A percentile compares a stretch with the other conserved stretches of the same genome.
phyloP scores from a whole-genome alignment of 2,797 vertebrate species.

The Ciconia nigra region DNA sequence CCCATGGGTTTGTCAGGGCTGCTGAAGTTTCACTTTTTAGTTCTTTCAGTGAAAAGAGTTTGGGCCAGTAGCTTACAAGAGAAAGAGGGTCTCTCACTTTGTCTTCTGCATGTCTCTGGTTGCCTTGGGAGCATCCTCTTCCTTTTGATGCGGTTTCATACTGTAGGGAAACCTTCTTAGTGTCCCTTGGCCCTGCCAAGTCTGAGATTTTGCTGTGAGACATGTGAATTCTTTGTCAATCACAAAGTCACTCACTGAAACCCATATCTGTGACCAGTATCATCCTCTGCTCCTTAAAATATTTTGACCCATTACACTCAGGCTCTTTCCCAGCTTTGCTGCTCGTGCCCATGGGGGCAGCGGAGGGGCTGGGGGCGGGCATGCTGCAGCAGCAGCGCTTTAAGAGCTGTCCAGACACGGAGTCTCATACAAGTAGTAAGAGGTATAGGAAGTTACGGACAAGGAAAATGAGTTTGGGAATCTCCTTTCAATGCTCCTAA shows the following conservation, averaged over 20 bases:
- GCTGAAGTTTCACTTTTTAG: not conserved
- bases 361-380: not conserved
- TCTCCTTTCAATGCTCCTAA: not conserved
- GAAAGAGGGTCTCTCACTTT: not conserved
- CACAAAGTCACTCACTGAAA: not conserved
- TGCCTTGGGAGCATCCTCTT: not conserved
- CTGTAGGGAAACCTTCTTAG: not conserved
- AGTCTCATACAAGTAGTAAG: not conserved
- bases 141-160: not conserved
- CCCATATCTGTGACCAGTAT: not conserved
- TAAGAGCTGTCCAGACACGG: too few species aligned
- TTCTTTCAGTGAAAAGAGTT: not conserved
- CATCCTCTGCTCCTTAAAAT: not conserved
- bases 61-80: not conserved
- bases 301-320: not conserved
- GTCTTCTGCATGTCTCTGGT: not conserved
- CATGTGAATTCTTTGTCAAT: not conserved
- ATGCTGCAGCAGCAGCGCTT: fast-evolving
- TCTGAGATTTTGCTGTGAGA: not conserved
- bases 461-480: not conserved
- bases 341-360: not conserved
- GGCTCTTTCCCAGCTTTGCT: not conserved
- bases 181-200: not conserved
- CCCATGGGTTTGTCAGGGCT: not conserved
- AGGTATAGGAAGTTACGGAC: not conserved